phyloP scores from a whole-genome alignment of 2,888 invertebrate genomes.

The Lutraria lutraria region DNA sequence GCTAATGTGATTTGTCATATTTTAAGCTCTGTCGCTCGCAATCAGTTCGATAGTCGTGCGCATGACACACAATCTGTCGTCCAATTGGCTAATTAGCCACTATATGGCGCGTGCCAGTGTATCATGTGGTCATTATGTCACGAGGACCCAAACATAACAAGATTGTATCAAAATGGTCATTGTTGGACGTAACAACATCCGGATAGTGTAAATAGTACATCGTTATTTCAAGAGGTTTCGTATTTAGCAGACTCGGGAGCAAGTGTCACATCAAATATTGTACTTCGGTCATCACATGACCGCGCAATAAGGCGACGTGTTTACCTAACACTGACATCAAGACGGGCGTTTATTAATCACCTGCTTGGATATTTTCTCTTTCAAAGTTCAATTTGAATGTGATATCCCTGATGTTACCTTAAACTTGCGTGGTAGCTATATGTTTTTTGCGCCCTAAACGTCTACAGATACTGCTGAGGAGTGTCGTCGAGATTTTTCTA shows the following conservation, averaged over 20 bases:
- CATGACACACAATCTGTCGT: conserved; percentile 34
- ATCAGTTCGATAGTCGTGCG: conserved; percentile 25
- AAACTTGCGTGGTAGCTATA: too few relatives aligned
- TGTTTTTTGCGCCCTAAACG: too few relatives aligned
- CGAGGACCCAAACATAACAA: conserved; percentile 33
- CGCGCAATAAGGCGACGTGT: background rate
- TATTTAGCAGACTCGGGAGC: background rate
- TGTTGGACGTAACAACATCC: conserved; percentile 7
- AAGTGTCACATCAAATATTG: conserved; percentile 28
- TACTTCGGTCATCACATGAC: background rate
- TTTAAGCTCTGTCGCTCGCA: conserved; percentile 44
- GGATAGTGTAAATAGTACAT: background rate
- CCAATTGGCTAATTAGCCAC: conserved; percentile 27
- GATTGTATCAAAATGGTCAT: conserved; percentile 33
- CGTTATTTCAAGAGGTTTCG: conserved; percentile 26
- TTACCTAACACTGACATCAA: background rate
- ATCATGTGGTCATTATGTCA: conserved; percentile 42
- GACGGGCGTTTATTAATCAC: background rate
- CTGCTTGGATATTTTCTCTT: too few relatives aligned
- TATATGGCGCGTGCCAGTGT: conserved; percentile 44
- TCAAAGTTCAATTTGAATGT: too few relatives aligned
- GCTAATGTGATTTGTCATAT: conserved; percentile 44
- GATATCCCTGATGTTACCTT: too few relatives aligned
- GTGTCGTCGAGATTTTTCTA: too few relatives aligned
- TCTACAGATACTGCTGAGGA: too few relatives aligned